Percentiles rank a stretch among this genome's conserved stretches.
Evolutionary conservation across 2,888 invertebrate species (phyloP).

Genomic region (Peribatodes rhomboidaria): DNA sequence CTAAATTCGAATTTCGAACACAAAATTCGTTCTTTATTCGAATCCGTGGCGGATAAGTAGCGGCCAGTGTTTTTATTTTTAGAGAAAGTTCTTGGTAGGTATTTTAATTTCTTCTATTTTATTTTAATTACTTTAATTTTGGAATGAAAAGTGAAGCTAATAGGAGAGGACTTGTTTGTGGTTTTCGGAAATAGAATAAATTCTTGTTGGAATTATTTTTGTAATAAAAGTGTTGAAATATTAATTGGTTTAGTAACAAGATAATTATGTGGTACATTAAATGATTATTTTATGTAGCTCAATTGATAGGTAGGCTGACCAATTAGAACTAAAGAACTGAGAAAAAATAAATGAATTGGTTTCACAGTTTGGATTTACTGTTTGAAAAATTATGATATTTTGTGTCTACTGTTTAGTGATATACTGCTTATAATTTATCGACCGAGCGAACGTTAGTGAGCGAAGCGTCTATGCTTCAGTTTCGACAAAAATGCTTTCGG

Average conservation of each 20-base stretch:
- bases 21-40: slow-evolving; percentile 46
- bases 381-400: no score
- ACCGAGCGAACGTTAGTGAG: no score
- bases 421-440: no score
- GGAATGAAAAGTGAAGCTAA: slow-evolving; percentile 27
- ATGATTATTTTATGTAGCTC: no score
- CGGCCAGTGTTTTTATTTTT: slow-evolving; percentile 30
- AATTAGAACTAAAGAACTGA: no score
- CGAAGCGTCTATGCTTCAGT: no score
- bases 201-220: slow-evolving; percentile 14
- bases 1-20: slow-evolving; percentile 47
- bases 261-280: background rate
- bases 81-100: slow-evolving; percentile 44
- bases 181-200: slow-evolving; percentile 19
- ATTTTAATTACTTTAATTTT: slow-evolving; percentile 46
- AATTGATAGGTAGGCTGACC: no score
- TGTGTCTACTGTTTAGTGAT: no score
- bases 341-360: no score
- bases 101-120: slow-evolving; percentile 35
- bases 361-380: no score
- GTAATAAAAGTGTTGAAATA: background rate
- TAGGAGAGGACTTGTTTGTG: slow-evolving; percentile 26
- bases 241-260: background rate
- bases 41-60: slow-evolving; percentile 28
- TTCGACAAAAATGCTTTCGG: no score